phyloP scores from a whole-genome alignment of 2,797 vertebrate genomes.

The Myripristis murdjan region DNA sequence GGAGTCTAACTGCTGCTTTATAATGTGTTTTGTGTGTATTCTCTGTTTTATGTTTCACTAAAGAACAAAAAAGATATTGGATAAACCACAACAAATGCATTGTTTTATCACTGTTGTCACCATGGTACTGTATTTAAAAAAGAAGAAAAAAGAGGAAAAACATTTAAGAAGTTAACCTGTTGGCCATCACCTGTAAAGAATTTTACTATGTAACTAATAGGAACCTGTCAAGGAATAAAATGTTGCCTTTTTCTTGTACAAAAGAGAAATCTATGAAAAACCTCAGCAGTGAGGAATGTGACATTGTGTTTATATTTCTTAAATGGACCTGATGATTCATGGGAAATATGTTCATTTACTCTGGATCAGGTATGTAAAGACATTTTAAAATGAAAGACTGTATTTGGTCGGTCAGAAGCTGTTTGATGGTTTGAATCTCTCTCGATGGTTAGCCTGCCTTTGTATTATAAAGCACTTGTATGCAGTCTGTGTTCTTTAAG shows the following conservation, averaged over 20 bases:
- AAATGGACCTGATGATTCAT: constrained; percentile 94
- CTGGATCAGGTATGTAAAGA: constrained; percentile 98
- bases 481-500: constrained; percentile 93
- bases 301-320: constrained; percentile 97
- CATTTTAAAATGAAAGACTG: constrained; percentile 92
- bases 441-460: constrained; percentile 94
- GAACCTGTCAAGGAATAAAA: constrained; percentile 92
- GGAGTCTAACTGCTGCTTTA: constrained; percentile 93
- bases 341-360: constrained; percentile 97
- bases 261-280: constrained; percentile 99
- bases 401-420: constrained; percentile 91
- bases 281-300: constrained; percentile 96
- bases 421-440: constrained; percentile 91
- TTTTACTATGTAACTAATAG: constrained; percentile 94
- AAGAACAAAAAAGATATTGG: constrained; percentile 82
- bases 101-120: constrained; percentile 93
- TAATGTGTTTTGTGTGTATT: constrained; percentile 87
- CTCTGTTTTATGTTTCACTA: constrained; percentile 90
- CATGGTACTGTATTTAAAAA: constrained; percentile 94
- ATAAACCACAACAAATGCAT: constrained; percentile 87
- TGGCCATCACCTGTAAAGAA: constrained; percentile 94
- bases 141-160: constrained; percentile 68
- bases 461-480: constrained; percentile 94
- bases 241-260: constrained; percentile 99
- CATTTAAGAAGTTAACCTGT: constrained; percentile 82